A percentile compares a stretch with the other conserved stretches of the same genome.
phyloP scores from a whole-genome alignment of 1,140 invertebrate genomes.

The Nomia melanderi region DNA sequence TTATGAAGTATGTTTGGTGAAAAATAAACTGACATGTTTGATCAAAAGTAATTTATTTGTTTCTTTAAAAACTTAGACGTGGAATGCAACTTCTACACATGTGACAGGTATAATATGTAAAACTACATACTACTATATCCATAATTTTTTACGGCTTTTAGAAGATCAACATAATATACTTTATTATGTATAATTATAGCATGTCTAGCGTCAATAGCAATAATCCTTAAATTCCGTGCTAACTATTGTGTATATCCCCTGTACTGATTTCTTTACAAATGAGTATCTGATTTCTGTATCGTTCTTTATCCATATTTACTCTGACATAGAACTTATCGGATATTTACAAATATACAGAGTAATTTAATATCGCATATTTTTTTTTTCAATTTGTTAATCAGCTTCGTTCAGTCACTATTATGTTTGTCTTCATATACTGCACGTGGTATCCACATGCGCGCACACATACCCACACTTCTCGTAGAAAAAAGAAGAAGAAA shows the following conservation, averaged over 20 bases:
- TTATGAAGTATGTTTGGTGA: neutral
- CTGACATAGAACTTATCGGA: constrained; percentile 8
- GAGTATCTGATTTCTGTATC: constrained; percentile 22
- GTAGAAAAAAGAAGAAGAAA: constrained; percentile 19
- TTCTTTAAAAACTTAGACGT: constrained; percentile 77
- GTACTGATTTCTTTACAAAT: constrained; percentile 47
- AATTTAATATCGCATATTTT: constrained; percentile 20
- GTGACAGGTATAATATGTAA: constrained; percentile 79
- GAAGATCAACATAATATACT: constrained; percentile 66
- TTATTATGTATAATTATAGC: constrained; percentile 50
- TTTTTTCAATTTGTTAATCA: neutral
- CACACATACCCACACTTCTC: neutral
- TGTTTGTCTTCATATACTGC: neutral
- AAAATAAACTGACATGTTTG: neutral
- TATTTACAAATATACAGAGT: constrained; percentile 57
- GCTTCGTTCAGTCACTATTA: neutral
- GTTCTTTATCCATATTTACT: constrained; percentile 1
- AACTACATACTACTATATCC: constrained; percentile 79
- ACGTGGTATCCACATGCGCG: neutral
- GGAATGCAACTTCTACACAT: constrained; percentile 80
- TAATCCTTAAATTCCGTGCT: constrained; percentile 57
- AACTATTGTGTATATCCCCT: constrained; percentile 40
- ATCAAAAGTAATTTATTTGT: constrained; percentile 76
- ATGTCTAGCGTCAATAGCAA: constrained; percentile 56
- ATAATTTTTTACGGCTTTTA: constrained; percentile 66